These are phyloP conservation scores for Smittia aterrima DNA, from an alignment of 2,888 invertebrate species.

Conservation along the genomic window DNA sequence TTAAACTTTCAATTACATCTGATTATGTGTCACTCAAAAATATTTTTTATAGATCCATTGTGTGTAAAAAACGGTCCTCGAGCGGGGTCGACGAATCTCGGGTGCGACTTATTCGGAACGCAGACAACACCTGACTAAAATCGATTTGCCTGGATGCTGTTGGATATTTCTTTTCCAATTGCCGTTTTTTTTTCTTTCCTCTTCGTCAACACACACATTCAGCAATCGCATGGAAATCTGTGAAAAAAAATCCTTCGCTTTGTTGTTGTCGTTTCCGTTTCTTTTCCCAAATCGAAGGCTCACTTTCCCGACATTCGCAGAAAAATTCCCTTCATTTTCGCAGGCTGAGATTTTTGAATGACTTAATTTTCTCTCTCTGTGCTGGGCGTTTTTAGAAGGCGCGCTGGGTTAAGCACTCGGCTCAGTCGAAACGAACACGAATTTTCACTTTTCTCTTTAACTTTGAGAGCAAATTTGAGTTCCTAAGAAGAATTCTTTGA, in stretches of 20 bases:
- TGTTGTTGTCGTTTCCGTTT: conserved; percentile 18
- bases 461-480: neutral
- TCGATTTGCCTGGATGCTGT: conserved; percentile 44
- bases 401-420: neutral
- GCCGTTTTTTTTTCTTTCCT: conserved; percentile 3
- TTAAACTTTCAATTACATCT: neutral
- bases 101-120: conserved; percentile 51
- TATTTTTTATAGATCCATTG: conserved; percentile 6
- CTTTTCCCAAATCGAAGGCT: conserved; percentile 12
- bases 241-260: neutral
- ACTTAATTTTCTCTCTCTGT: conserved; percentile 1
- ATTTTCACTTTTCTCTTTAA: conserved; percentile 7
- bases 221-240: neutral
- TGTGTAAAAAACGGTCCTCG: neutral
- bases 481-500: neutral
- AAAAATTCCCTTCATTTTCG: conserved; percentile 22
- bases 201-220: conserved; percentile 11
- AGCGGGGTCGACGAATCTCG: neutral
- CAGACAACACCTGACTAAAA: conserved; percentile 53
- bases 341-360: conserved; percentile 16
- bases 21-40: neutral
- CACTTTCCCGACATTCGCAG: conserved; percentile 4
- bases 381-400: neutral
- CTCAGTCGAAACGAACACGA: neutral
- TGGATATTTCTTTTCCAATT: conserved; percentile 28